Conservation (phyloP, 1,140 invertebrate genomes). For the Cotesia chilonis region DNA sequence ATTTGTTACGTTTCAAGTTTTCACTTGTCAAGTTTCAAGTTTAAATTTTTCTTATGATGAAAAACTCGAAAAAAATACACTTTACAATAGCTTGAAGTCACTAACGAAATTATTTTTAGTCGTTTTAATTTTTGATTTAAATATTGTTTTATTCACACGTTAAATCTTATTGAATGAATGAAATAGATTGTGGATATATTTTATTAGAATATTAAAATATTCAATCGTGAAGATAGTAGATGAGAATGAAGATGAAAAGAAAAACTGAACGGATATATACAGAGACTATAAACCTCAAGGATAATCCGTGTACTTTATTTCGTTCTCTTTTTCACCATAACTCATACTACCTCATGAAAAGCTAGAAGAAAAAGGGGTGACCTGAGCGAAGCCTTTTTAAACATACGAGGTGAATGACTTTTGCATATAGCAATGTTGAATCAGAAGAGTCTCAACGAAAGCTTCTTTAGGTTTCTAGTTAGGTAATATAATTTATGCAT, state of each 20-base stretch:
- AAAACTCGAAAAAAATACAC: too few species aligned
- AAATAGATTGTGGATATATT: not conserved
- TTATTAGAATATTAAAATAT: not conserved
- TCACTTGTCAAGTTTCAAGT: too few species aligned
- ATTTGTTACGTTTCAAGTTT: too few species aligned
- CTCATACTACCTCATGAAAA: not conserved
- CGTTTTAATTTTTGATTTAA: too few species aligned
- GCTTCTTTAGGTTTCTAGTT: slow-evolving; percentile 8
- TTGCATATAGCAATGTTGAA: slow-evolving; percentile 13
- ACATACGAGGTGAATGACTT: slow-evolving; percentile 14
- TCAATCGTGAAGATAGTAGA: slow-evolving; percentile 9
- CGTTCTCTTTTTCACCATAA: not conserved
- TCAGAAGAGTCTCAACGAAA: slow-evolving; percentile 9
- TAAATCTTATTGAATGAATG: not conserved
- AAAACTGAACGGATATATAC: not conserved
- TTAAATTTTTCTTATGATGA: not conserved
- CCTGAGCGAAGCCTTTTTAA: slow-evolving; percentile 24
- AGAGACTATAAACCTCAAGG: slow-evolving; percentile 11
- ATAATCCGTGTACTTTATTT: slow-evolving; percentile 7
- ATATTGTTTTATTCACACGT: not conserved
- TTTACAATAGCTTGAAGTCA: too few species aligned
- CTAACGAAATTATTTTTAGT: too few species aligned
- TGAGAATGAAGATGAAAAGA: not conserved
- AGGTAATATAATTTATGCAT: too few species aligned
- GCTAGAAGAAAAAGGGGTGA: not conserved